Evolutionary conservation across 1,140 invertebrate genomes (phyloP), one percentile per base, ranked within the genome.

Genomic region (Akabosia matsudoensis): DNA sequence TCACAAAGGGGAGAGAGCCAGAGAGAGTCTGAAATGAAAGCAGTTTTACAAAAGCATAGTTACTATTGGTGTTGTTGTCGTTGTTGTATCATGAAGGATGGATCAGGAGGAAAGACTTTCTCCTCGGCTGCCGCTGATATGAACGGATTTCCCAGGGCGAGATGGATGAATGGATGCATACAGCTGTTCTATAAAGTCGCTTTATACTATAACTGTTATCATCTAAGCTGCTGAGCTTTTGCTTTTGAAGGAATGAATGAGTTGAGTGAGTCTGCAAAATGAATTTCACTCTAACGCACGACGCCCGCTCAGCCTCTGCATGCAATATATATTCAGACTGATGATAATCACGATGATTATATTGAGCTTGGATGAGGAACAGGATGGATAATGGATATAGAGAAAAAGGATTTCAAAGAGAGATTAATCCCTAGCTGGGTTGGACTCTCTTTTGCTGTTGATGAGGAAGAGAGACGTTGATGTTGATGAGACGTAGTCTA

Each of bases 381-480:
- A n/a, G 74, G 61, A 67, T 64, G 56, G 74, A 54, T 75, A 45
- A 45, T 45, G 37, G 37, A 45, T 45, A 45, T 74, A 33, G 74
- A n/a, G n/a, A 61, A 75, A 64, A 72, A 70, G 75, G 75, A 76
- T 76, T 45, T 76, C 75, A 76, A 70, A 71, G 75, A 64, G 52
- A 76, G 75, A 76, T 76, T 76, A 76, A 76, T 76, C 75, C 75
- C 70, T 22, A 70, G 74, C 51, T 75, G 74, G 75, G 61, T 76
- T 61, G 54, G 54, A 61, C 24, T 14, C 14, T 61, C 4, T 22
- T 7, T 4, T n/a, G 74, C 67, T 76, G 74, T 51, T 76, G 74
- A 76, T 76, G 37, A 45, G 7, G 37, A 45, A 7, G 37, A 45
- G 37, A 18, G 37, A 45, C 37, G 37, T 45, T 45, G 37, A 45